Base-by-base conservation (phyloP, 2,888 invertebrate genomes). In the Hirtodrosophila duncani region DNA sequence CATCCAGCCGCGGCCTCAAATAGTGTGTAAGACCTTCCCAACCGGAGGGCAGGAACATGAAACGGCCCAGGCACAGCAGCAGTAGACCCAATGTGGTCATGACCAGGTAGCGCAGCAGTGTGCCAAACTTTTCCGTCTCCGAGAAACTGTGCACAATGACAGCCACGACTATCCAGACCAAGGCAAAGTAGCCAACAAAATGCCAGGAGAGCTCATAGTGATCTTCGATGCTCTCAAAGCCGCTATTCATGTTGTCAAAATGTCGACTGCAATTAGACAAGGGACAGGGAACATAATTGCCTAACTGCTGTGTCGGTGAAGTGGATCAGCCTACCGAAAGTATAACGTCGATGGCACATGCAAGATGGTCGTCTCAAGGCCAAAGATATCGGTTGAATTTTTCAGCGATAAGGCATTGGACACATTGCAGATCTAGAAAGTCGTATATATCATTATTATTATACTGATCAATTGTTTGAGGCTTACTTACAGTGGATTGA, bases 41-140 rank as follows among this genome's bases (percentile, higher is more conserved):
- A 2, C 82, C 71, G 2, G 72, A 72, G 0, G 84, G 81, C n/a
- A 85, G 39, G 27, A 83, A 79, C 1, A 81, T 9, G 2, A 84
- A 78, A 0, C 85, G 70, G 9, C 61, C 9, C 2, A 84, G 34
- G 27, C 77, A 79, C 0, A 84, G 3, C 1, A 60, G 0, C 30
- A 85, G 10, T 1, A 83, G 33, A 2, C n/a, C 56, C 13, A 81
- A 3, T 0, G 81, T 60, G 0, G 48, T 16, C 10, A 67, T 29
- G 0, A 81, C 64, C 21, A 75, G 50, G 20, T 70, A 79, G 0
- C 85, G 79, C 1, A 80, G 29, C 0, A 83, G 34, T 42, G 55
- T 65, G 1, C 82, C 85, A 41, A 85, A 77, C 85, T 86, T 67
- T 1, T 67, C 78, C 0, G 69, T 51, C 9, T 79, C 69, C 1